These are phyloP conservation scores for Resseliella maxima DNA, from an alignment of 2,888 invertebrate genomes.

Conservation along the genomic window DNA sequence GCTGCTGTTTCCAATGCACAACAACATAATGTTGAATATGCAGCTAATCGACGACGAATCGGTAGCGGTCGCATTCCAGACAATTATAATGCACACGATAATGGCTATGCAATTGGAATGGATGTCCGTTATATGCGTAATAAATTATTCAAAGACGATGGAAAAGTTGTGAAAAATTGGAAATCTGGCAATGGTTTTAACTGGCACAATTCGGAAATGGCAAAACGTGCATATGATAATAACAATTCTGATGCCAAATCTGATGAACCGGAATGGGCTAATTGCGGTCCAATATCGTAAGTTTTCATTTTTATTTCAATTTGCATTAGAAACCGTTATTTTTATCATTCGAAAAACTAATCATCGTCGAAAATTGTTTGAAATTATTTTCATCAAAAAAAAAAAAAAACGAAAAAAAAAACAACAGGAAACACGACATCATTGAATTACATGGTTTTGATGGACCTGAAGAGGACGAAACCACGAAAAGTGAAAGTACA, in stretches of 20 bases:
- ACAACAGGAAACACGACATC: conserved; percentile 16
- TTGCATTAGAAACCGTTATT: neutral
- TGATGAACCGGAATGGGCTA: conserved; percentile 49
- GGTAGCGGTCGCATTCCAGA: conserved; percentile 46
- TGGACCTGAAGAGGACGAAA: conserved; percentile 7
- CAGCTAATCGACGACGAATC: neutral
- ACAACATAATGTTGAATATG: conserved; percentile 48
- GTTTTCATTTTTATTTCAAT: neutral
- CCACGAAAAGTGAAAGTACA: neutral
- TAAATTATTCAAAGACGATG: conserved; percentile 43
- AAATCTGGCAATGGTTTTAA: neutral
- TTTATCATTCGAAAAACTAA: neutral
- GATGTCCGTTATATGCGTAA: conserved; percentile 53
- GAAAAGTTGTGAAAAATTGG: conserved; percentile 42
- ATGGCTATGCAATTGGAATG: conserved; percentile 5
- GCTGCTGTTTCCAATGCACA: conserved; percentile 39
- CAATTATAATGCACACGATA: neutral
- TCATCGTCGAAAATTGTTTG: too few species aligned
- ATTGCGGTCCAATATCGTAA: conserved; percentile 5
- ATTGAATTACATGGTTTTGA: conserved; percentile 53
- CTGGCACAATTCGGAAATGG: neutral
- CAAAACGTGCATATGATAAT: neutral
- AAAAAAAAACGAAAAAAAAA: too few species aligned
- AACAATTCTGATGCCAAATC: conserved; percentile 33
- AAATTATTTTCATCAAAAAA: neutral